phyloP scores from a whole-genome alignment of 2,888 invertebrate species.

The Philhelius pedissequus region DNA sequence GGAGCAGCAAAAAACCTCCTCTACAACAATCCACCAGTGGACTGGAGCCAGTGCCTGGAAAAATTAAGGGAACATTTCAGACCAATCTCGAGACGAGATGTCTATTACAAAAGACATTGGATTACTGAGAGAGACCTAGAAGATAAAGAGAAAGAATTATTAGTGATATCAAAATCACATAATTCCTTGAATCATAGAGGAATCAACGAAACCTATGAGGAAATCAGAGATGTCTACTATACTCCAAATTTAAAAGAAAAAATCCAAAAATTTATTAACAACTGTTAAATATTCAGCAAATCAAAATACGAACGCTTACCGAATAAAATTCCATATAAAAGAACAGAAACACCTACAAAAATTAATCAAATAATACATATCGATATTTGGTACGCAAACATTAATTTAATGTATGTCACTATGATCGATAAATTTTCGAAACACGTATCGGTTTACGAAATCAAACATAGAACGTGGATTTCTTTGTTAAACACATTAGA shows the following conservation, averaged over 20 bases:
- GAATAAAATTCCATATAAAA: conserved; percentile 15
- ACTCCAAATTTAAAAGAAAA: conserved; percentile 12
- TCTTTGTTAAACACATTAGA: conserved; percentile 29
- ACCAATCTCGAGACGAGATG: too few relatives aligned
- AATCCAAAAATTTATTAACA: conserved; percentile 21
- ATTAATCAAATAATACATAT: conserved; percentile 27
- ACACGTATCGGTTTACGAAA: conserved; percentile 30
- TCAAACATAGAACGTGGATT: conserved; percentile 39
- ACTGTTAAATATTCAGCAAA: conserved; percentile 32
- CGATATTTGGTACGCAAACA: conserved; percentile 25
- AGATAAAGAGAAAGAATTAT: conserved; percentile 22
- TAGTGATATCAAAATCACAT: too few relatives aligned
- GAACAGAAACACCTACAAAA: conserved; percentile 9
- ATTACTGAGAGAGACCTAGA: conserved; percentile 15
- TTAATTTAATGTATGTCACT: conserved; percentile 22
- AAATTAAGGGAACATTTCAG: too few relatives aligned
- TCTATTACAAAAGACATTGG: too few relatives aligned
- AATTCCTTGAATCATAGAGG: too few relatives aligned
- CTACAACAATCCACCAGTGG: too few relatives aligned
- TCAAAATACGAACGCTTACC: conserved; percentile 21
- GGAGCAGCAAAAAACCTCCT: too few relatives aligned
- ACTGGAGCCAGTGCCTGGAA: too few relatives aligned
- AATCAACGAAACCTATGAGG: conserved; percentile 18
- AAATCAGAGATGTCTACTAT: conserved; percentile 36
- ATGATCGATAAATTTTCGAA: conserved; percentile 49